phyloP scores from a whole-genome alignment of 2,797 vertebrate genomes.

The Malacoraja senta region DNA sequence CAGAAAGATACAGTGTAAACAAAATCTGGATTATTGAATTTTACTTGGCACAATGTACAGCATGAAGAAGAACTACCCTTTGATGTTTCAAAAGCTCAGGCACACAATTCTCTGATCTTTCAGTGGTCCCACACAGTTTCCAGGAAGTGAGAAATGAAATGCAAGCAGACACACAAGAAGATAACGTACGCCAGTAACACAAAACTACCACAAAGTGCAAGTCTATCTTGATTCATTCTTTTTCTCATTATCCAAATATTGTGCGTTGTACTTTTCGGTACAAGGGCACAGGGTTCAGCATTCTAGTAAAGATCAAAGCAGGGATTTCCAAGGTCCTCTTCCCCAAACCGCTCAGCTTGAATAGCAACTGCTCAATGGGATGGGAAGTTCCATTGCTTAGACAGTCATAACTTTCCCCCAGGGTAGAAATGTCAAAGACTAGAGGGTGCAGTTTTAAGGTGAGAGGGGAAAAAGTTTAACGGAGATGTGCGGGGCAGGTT shows the following conservation, averaged over 20 bases:
- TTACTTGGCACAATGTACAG: constrained; percentile 18
- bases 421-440: too few species aligned
- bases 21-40: constrained; percentile 21
- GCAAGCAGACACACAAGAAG: neutral
- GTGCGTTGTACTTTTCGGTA: neutral
- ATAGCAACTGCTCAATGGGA: too few species aligned
- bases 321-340: neutral
- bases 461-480: too few species aligned
- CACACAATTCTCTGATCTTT: constrained; percentile 34
- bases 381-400: too few species aligned
- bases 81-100: constrained; percentile 30
- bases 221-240: constrained; percentile 17
- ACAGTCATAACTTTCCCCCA: too few species aligned
- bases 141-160: constrained; percentile 12
- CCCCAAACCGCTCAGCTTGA: neutral
- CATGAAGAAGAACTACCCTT: constrained; percentile 4
- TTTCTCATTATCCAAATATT: neutral
- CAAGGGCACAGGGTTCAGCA: neutral
- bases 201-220: neutral
- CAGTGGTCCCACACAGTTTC: constrained; percentile 22
- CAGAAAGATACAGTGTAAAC: constrained; percentile 19
- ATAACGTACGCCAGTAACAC: constrained; percentile 25
- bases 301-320: neutral
- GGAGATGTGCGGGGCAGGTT: too few species aligned
- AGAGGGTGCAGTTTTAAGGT: too few species aligned